Percentiles rank a stretch among this genome's conserved stretches.
Evolutionary conservation across 2,888 invertebrate species (phyloP).

Genomic region (Drosophila melanosoma): DNA sequence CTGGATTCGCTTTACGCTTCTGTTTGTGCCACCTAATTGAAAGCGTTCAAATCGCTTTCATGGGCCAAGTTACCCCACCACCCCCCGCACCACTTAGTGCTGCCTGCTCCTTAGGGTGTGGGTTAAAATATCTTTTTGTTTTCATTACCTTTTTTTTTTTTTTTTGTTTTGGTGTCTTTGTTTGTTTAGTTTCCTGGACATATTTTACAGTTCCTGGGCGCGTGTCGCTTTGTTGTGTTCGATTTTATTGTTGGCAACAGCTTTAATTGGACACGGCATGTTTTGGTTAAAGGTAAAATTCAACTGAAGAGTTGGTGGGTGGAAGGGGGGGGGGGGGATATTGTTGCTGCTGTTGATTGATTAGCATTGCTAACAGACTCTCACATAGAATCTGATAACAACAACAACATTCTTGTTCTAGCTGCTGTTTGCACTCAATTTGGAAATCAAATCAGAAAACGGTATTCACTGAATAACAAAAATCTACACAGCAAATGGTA

Average conservation of each 20-base stretch:
- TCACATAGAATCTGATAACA: slow-evolving; percentile 22
- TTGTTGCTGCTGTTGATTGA: slow-evolving; percentile 24
- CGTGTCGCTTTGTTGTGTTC: slow-evolving; percentile 10
- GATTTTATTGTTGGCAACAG: slow-evolving; percentile 28
- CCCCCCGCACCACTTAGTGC: slow-evolving; percentile 3
- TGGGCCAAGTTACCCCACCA: slow-evolving; percentile 12
- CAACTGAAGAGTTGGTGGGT: slow-evolving; percentile 10
- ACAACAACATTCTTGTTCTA: background rate
- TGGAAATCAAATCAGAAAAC: slow-evolving; percentile 59
- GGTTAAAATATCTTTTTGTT: slow-evolving; percentile 7
- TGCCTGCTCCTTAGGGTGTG: background rate
- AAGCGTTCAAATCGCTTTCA: slow-evolving; percentile 60
- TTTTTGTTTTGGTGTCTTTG: slow-evolving; percentile 7
- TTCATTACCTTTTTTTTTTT: slow-evolving; percentile 3
- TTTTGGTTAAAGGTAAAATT: slow-evolving; percentile 28
- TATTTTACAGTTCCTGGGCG: slow-evolving; percentile 26
- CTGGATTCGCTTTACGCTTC: slow-evolving; percentile 40
- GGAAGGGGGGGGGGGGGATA: background rate
- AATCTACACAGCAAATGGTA: background rate
- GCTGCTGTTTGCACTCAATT: slow-evolving; percentile 27
- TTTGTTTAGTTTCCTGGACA: slow-evolving; percentile 34
- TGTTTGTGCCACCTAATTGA: slow-evolving; percentile 66
- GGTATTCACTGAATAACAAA: slow-evolving; percentile 41
- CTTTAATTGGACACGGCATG: slow-evolving; percentile 48
- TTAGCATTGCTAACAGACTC: slow-evolving; percentile 55